These are phyloP conservation scores for Drosophila buzzatii DNA, from an alignment of 2,888 invertebrate species.

Conservation along the genomic window DNA sequence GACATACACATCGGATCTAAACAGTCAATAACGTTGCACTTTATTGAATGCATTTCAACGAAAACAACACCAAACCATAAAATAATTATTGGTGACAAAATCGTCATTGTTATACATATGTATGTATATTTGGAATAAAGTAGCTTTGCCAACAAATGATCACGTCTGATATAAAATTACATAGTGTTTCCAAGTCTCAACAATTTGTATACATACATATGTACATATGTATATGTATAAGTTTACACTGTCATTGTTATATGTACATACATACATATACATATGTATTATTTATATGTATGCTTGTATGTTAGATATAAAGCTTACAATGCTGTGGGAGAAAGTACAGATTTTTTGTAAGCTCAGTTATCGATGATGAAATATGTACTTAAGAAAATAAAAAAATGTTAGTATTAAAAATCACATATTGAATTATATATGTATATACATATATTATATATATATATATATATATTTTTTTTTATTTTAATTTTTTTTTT, in stretches of 20 bases:
- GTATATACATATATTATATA: too few relatives aligned
- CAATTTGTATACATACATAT: too few relatives aligned
- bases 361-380: too few relatives aligned
- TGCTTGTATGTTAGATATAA: not conserved
- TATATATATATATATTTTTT: too few relatives aligned
- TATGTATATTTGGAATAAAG: not conserved
- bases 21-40: not conserved
- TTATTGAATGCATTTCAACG: not conserved
- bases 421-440: not conserved
- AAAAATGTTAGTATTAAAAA: too few relatives aligned
- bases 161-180: not conserved
- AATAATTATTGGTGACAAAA: not conserved
- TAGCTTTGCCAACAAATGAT: not conserved
- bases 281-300: too few relatives aligned
- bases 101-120: slow-evolving; percentile 13
- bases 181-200: not conserved
- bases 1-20: too few relatives aligned
- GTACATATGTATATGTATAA: not conserved
- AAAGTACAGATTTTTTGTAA: too few relatives aligned
- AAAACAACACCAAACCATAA: not conserved
- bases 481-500: too few relatives aligned
- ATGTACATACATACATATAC: too few relatives aligned
- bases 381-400: not conserved
- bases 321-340: too few relatives aligned
- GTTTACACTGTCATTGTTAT: too few relatives aligned